Percentiles rank a stretch among this genome's conserved stretches.
These are phyloP conservation scores for Geopemphigus sp. DNA, from an alignment of 1,140 invertebrate genomes.

Conservation along the genomic window DNA sequence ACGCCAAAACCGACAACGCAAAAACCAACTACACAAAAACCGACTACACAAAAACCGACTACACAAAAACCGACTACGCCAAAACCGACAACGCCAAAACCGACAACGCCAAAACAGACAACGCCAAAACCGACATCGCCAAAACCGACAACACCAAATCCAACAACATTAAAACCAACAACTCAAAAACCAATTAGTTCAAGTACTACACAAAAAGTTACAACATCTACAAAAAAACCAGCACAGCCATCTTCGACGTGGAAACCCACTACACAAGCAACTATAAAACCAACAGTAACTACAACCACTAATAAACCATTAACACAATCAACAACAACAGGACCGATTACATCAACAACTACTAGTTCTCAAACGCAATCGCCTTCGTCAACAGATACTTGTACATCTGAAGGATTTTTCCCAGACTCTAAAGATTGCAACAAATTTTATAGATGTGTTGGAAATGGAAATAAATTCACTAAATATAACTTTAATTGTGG, in stretches of 20 bases:
- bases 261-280: neutral
- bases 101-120: neutral
- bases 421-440: conserved; percentile 68
- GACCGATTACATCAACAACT: neutral
- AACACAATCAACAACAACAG: neutral
- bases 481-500: conserved; percentile 57
- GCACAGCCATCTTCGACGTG: neutral
- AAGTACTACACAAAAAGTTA: neutral
- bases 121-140: conserved; percentile 5
- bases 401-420: conserved; percentile 65
- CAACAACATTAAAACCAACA: conserved; percentile 15
- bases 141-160: conserved; percentile 14
- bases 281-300: neutral
- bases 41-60: no score
- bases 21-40: conserved; percentile 26
- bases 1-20: neutral
- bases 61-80: conserved; percentile 4
- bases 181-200: conserved; percentile 15
- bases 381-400: conserved; percentile 51
- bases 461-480: conserved; percentile 58
- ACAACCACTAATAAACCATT: conserved; percentile 4
- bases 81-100: neutral
- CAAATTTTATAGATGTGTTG: conserved; percentile 76
- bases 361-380: neutral
- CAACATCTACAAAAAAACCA: conserved; percentile 23